Base-by-base conservation (phyloP, 2,888 invertebrate species). In the Colostygia pectinataria region DNA sequence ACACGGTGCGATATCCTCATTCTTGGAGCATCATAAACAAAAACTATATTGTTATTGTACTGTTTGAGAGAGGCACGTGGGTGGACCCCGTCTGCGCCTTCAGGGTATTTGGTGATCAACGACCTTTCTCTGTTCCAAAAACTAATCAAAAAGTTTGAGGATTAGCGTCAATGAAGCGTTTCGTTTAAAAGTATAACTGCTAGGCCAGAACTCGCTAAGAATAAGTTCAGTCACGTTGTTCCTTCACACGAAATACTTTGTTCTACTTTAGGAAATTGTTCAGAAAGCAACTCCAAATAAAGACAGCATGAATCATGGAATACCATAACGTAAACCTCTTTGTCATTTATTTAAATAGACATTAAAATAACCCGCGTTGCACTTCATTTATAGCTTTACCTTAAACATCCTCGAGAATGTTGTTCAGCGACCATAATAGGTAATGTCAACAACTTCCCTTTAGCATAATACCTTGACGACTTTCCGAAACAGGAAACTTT, bases 401-500 rank as follows among this genome's bases (percentile, higher is more conserved):
- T 63, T 66, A 49, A 58, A 54, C 57, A 65, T 66, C 62, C 62
- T 56, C 45, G 29, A 47, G 65, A 70, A 75, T 73, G 75, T 66
- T 64, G 62, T 55, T 60, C 59, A 56, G 59, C 53, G 50, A 61
- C 61, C 72, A 56, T 69, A 73, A 66, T 59, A 63, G 74, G 74
- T 59, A 69, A 71, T 66, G 66, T 63, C 68, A 69, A 63, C 66
- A 59, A 61, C 68, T 72, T 70, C 66, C 59, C 66, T 57, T 65
- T 59, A 65, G 54, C 62, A 66, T 65, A 59, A 60, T 59, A 62
- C 60, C 66, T 63, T 63, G 59, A 55, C 58, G 58, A 66, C 64
- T 68, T 66, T 62, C 66, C 61, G 59, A 71, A 72, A 59, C 58
- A 61, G 66, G 64, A 70, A 75, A 66, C 66, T 74, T 74, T 73